Evolutionary conservation across 1,140 invertebrate species (phyloP).

Genomic region (Neuroterus valhalla): DNA sequence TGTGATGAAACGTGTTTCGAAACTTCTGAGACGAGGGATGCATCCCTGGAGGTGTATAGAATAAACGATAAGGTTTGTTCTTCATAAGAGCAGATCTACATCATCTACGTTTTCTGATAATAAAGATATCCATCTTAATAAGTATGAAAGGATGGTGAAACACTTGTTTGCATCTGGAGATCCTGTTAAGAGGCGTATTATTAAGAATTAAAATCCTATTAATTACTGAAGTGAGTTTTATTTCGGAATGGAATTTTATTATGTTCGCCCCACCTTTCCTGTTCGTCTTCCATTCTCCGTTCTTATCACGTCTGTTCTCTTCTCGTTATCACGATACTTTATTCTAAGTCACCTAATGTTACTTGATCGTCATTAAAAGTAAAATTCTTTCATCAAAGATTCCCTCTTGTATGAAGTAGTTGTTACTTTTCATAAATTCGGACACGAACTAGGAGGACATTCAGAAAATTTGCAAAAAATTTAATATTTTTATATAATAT

Average conservation of each 20-base stretch:
- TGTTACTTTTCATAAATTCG: too few species aligned
- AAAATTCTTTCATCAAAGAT: neutral
- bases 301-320: too few species aligned
- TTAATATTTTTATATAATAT: neutral
- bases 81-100: conserved; percentile 5
- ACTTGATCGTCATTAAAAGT: neutral
- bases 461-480: too few species aligned
- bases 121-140: too few species aligned
- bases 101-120: neutral
- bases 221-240: conserved; percentile 68
- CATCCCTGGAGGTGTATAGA: conserved; percentile 50
- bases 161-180: neutral
- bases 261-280: conserved; percentile 57
- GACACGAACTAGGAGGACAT: too few species aligned
- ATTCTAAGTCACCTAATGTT: neutral
- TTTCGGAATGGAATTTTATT: conserved; percentile 70
- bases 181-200: conserved; percentile 51
- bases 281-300: neutral
- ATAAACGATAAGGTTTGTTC: conserved; percentile 53
- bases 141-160: neutral
- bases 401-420: too few species aligned
- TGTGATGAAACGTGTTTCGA: conserved; percentile 62
- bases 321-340: neutral
- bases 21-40: conserved; percentile 53
- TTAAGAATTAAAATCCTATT: conserved; percentile 71